Percentiles rank a stretch among this genome's conserved stretches.
These are phyloP conservation scores for Grus americana DNA, from an alignment of 2,113 vertebrate species.

Conservation along the genomic window DNA sequence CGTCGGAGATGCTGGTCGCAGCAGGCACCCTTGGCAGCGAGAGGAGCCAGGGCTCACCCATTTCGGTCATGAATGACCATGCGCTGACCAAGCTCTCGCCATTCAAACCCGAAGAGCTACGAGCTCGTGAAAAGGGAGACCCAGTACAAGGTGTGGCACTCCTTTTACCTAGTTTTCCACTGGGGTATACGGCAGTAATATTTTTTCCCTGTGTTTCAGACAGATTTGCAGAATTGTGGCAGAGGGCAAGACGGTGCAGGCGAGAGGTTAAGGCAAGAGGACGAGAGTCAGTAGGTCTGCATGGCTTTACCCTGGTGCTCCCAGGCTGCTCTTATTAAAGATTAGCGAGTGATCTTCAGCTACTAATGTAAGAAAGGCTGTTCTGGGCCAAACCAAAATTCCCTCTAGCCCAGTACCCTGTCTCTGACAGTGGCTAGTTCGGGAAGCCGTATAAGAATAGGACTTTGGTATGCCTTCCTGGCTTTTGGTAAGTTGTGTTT, in stretches of 20 bases:
- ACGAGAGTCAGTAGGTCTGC: neutral
- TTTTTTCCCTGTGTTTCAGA: neutral
- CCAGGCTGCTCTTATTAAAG: neutral
- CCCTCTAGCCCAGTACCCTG: conserved; percentile 45
- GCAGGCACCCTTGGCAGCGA: neutral
- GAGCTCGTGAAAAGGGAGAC: neutral
- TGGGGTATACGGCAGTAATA: neutral
- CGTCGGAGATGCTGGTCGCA: neutral
- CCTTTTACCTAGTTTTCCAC: neutral
- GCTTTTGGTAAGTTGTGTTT: conserved; percentile 15
- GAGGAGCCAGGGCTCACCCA: neutral
- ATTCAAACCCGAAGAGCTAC: neutral
- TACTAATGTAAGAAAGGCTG: neutral
- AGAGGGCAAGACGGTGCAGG: neutral
- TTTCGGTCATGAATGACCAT: neutral
- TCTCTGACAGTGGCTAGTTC: neutral
- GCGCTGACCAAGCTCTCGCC: neutral
- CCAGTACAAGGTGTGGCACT: neutral
- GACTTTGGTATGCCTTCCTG: conserved; percentile 21
- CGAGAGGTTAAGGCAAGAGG: neutral
- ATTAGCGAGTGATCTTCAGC: neutral
- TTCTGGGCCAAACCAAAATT: conserved; percentile 57
- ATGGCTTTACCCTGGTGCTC: neutral
- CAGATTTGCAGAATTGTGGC: neutral
- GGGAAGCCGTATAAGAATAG: conserved; percentile 19